Evolutionary conservation across 2,797 vertebrate genomes (phyloP).

Genomic region (Lateolabrax maculatus): DNA sequence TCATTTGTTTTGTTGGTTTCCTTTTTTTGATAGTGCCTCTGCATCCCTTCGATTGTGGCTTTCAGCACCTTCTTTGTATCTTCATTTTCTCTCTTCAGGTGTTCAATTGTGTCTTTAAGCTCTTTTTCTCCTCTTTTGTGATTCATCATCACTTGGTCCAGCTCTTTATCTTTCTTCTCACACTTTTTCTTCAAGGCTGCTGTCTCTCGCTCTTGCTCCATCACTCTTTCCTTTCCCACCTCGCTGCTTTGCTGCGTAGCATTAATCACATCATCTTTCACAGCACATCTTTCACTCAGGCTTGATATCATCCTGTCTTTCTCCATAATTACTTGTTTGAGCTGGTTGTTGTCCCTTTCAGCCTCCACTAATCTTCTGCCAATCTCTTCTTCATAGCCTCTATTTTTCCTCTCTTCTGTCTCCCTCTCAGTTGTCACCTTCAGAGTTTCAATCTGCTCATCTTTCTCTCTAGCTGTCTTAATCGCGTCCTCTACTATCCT

Average conservation of each 20-base stretch:
- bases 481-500: slow-evolving; percentile 12
- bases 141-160: slow-evolving; percentile 21
- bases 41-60: slow-evolving; percentile 26
- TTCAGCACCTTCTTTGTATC: slow-evolving; percentile 42
- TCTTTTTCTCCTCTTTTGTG: slow-evolving; percentile 32
- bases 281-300: slow-evolving; percentile 6
- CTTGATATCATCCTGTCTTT: slow-evolving; percentile 42
- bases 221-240: slow-evolving; percentile 28
- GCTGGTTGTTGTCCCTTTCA: slow-evolving; percentile 33
- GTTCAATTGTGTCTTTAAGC: slow-evolving; percentile 33
- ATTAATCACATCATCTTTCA: slow-evolving; percentile 36
- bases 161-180: slow-evolving; percentile 29
- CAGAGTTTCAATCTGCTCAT: slow-evolving; percentile 27
- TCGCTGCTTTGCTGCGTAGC: slow-evolving; percentile 22
- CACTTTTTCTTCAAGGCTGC: slow-evolving; percentile 1
- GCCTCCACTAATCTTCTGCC: slow-evolving; percentile 5
- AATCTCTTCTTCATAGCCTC: slow-evolving; percentile 28
- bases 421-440: background rate
- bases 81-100: slow-evolving; percentile 44
- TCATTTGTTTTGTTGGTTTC: background rate
- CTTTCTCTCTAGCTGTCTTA: slow-evolving; percentile 28
- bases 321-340: slow-evolving; percentile 19
- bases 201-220: background rate
- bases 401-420: background rate
- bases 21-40: slow-evolving; percentile 20